A percentile compares a stretch with the other conserved stretches of the same genome.
These are phyloP conservation scores for Dolichallabes microphthalmus DNA, from an alignment of 2,113 vertebrate genomes.

Conservation along the genomic window DNA sequence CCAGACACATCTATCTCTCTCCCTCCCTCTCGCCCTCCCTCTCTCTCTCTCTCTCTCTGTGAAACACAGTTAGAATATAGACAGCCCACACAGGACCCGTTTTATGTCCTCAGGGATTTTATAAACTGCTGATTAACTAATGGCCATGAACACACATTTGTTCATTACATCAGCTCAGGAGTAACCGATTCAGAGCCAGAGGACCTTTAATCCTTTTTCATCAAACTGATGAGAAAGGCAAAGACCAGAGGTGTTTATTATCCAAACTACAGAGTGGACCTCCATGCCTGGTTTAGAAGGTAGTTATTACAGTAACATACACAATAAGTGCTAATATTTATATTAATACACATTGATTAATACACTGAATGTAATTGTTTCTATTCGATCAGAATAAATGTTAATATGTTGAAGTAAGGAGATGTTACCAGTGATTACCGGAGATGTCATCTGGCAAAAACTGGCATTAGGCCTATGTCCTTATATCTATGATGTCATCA, in stretches of 20 bases:
- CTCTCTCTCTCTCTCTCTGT: slow-evolving; percentile 48
- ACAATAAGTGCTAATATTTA: background rate
- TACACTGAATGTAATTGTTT: background rate
- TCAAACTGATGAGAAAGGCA: slow-evolving; percentile 20
- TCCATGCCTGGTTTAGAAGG: background rate
- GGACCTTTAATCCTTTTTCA: slow-evolving; percentile 51
- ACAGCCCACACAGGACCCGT: slow-evolving; percentile 37
- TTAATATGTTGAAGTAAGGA: background rate
- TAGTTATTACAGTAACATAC: background rate
- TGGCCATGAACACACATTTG: slow-evolving; percentile 53
- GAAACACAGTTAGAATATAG: slow-evolving; percentile 51
- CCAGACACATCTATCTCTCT: background rate
- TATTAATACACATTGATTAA: background rate
- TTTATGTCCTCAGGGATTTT: slow-evolving; percentile 55
- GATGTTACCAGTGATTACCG: no score
- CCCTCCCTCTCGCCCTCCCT: slow-evolving; percentile 5
- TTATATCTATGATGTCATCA: no score
- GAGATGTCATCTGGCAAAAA: no score
- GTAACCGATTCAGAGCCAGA: slow-evolving; percentile 25
- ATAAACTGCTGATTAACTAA: slow-evolving; percentile 61
- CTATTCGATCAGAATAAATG: background rate
- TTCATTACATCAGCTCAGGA: slow-evolving; percentile 48
- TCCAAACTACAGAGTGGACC: background rate
- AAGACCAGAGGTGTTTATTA: background rate
- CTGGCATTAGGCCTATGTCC: no score